These are phyloP conservation scores for Ctenodactylus gundi DNA, from an alignment of 2,113 vertebrate genomes.

Conservation along the genomic window DNA sequence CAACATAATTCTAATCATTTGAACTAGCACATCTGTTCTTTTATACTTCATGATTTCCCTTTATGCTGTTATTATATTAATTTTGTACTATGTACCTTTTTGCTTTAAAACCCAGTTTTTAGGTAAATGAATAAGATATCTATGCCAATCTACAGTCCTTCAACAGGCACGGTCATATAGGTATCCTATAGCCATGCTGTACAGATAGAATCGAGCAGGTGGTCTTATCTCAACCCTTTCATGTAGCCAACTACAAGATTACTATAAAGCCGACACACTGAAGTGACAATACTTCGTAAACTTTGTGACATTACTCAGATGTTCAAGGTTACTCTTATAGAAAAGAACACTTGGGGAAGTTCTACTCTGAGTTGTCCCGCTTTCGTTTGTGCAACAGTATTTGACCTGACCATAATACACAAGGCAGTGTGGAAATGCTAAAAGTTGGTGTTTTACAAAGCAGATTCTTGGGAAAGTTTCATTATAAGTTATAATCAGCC, in stretches of 20 bases:
- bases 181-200: background rate
- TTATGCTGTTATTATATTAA: background rate
- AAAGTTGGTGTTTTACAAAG: background rate
- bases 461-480: background rate
- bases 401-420: background rate
- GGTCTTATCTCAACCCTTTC: background rate
- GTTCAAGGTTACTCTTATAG: background rate
- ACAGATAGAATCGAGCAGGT: background rate
- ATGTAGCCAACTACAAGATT: background rate
- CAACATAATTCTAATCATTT: background rate
- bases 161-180: background rate
- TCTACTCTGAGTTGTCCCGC: background rate
- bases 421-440: background rate
- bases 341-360: background rate
- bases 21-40: background rate
- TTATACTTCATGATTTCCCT: background rate
- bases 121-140: background rate
- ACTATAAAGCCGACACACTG: background rate
- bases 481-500: constrained; percentile 4
- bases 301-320: background rate
- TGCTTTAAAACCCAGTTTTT: background rate
- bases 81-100: background rate
- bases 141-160: background rate
- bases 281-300: background rate
- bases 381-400: background rate